Conservation (phyloP, 2,797 vertebrate genomes). For the Erethizon dorsatum region DNA sequence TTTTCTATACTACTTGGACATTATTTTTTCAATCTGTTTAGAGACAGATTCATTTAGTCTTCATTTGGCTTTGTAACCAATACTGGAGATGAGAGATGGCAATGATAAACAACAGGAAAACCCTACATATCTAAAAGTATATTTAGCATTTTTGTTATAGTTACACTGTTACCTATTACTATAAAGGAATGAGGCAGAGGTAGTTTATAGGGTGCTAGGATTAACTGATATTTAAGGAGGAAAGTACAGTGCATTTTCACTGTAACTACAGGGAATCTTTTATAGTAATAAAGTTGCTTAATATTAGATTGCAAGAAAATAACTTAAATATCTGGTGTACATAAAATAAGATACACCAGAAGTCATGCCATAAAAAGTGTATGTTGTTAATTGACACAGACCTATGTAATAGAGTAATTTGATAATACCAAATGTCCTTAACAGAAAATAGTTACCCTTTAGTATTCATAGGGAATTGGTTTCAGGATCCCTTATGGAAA, state of each 20-base stretch:
- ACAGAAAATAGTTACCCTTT: conserved; percentile 28
- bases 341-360: conserved; percentile 41
- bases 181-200: background rate
- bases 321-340: background rate
- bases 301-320: conserved; percentile 52
- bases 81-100: background rate
- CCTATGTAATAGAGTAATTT: conserved; percentile 30
- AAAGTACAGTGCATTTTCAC: conserved; percentile 1
- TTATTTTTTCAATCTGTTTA: background rate
- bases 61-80: conserved; percentile 32
- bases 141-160: background rate
- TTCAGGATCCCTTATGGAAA: background rate
- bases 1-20: background rate
- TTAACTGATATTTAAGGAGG: background rate
- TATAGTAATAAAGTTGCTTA: conserved; percentile 19
- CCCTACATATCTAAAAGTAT: background rate
- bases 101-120: background rate
- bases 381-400: background rate
- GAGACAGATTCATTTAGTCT: background rate
- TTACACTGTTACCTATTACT: background rate
- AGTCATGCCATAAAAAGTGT: background rate
- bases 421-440: conserved; percentile 44
- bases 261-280: background rate
- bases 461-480: background rate
- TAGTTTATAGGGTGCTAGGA: background rate